Base-by-base conservation (phyloP, 1,140 invertebrate genomes). In the Zaprionus vittiger region DNA sequence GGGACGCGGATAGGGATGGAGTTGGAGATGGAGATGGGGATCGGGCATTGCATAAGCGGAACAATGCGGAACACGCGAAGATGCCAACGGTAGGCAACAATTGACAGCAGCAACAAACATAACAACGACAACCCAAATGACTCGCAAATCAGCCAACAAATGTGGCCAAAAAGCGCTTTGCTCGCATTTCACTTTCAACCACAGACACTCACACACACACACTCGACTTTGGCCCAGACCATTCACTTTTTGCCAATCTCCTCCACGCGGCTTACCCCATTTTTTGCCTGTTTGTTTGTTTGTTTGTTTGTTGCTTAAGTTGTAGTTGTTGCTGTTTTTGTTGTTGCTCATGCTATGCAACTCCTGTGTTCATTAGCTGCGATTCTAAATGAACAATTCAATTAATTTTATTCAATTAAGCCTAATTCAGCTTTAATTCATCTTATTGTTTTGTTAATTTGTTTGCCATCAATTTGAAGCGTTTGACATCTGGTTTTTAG, bases 171-270 rank as follows among this genome's bases (percentile, higher is more conserved):
- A 77, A 49, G 28, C 55, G 26, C 55, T 57, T 20, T 70, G 68
- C 63, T 66, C 71, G 41, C 57, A 79, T 73, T 85, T 82, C 75
- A 64, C 76, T 82, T 82, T 86, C 77, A 69, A 77, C 73, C 28
- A 56, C 49, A 34, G 15, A 59, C 31, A 31, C 31, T 7, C 28
- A 44, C 41, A 37, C 4, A 61, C 57, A 82, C 79, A 85, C 47
- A 67, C 41, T 26, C 57, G n/a, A 81, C 69, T 73, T 38, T 7
- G 41, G 37, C 34, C 28, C 14, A 54, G 69, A 76, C 71, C 83
- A 80, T 85, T 85, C 83, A 85, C 83, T 87, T 85, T 85, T 71
- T 52, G 49, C 49, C 31, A 71, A 37, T 80, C 26, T 54, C 47
- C 24, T 64, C 14, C 41, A 52, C 17, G 44, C 17, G 31, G 55